phyloP scores from a whole-genome alignment of 2,113 vertebrate species.

The Paramisgurnus dabryanus region DNA sequence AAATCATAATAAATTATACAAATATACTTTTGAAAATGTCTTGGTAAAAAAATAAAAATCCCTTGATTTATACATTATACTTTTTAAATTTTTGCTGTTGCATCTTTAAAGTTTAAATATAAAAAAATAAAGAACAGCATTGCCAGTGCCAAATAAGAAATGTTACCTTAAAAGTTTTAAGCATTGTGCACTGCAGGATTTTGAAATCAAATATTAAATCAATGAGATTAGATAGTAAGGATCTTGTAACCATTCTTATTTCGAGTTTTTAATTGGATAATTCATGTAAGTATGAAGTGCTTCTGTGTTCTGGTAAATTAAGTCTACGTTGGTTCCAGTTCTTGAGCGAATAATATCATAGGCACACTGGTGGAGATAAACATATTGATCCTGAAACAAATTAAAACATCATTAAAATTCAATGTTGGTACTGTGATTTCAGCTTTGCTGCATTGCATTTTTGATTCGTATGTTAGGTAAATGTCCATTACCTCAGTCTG shows the following conservation, averaged over 20 bases:
- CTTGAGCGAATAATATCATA: conserved; percentile 89
- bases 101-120: too few species aligned
- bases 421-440: too few species aligned
- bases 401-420: not conserved
- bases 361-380: conserved; percentile 93
- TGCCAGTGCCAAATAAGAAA: not conserved
- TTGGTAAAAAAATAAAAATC: conserved; percentile 3
- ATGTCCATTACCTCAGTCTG: conserved; percentile 88
- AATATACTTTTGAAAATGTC: not conserved
- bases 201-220: too few species aligned
- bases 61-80: conserved; percentile 1
- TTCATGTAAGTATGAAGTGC: conserved; percentile 90
- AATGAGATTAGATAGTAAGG: not conserved
- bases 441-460: too few species aligned
- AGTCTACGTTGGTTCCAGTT: conserved; percentile 84
- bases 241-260: not conserved
- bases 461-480: not conserved
- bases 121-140: too few species aligned
- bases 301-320: conserved; percentile 89
- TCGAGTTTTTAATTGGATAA: conserved; percentile 56
- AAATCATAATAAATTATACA: not conserved
- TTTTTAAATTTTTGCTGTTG: too few species aligned
- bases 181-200: not conserved
- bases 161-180: not conserved
- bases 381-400: conserved; percentile 85